These are phyloP conservation scores for Salminus brasiliensis DNA, from an alignment of 2,113 vertebrate genomes.

Conservation along the genomic window DNA sequence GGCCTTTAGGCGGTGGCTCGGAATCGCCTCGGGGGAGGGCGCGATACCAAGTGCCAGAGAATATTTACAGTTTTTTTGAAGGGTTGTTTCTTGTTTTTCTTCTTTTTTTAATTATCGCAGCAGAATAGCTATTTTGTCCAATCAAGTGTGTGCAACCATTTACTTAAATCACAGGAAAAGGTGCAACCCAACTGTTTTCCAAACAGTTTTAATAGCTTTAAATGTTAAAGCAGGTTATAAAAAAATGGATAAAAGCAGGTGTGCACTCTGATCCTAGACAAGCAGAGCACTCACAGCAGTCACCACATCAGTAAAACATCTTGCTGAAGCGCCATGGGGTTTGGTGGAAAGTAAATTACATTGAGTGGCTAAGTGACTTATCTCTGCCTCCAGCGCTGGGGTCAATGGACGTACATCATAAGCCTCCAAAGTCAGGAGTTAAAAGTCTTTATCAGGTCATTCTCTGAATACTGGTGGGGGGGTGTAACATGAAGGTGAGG, in stretches of 20 bases:
- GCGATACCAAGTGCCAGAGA: too few relatives aligned
- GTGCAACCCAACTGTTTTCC: too few relatives aligned
- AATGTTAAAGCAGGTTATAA: neutral
- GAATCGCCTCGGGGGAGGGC: too few relatives aligned
- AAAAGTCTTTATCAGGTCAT: constrained; percentile 50
- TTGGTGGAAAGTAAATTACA: neutral
- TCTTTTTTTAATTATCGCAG: too few relatives aligned
- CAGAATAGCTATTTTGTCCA: too few relatives aligned
- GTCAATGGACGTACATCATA: constrained; percentile 65
- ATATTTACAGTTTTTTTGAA: neutral
- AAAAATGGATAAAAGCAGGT: constrained; percentile 4
- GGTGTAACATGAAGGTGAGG: constrained; percentile 50
- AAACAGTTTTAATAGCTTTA: too few relatives aligned
- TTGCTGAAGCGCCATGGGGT: neutral
- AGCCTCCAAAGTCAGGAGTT: constrained; percentile 48
- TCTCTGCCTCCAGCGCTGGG: constrained; percentile 44
- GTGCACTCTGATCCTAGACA: constrained; percentile 14
- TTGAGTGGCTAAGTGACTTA: neutral
- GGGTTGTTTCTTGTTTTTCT: too few relatives aligned
- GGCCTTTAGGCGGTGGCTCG: too few relatives aligned
- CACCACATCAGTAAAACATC: neutral
- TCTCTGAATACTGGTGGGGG: constrained; percentile 3
- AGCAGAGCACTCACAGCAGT: neutral
- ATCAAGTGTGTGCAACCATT: too few relatives aligned
- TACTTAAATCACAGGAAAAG: too few relatives aligned